Evolutionary conservation across 2,797 vertebrate species (phyloP).

Genomic region (Naso thynnoides): DNA sequence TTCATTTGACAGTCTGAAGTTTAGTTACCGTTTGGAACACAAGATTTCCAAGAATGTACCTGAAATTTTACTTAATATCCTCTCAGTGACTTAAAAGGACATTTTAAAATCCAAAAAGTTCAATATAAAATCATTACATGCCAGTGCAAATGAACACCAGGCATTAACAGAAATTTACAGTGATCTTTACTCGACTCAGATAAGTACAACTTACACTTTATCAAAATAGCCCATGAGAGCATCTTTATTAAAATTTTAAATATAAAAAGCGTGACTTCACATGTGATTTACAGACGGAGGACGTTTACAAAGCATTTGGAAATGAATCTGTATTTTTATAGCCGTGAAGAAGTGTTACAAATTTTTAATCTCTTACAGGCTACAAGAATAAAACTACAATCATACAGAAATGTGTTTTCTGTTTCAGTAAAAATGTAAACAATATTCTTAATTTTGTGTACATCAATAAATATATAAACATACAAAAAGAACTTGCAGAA

Average conservation of each 20-base stretch:
- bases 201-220: neutral
- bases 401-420: neutral
- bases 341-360: constrained; percentile 13
- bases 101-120: neutral
- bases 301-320: neutral
- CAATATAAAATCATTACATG: neutral
- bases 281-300: neutral
- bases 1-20: neutral
- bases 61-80: neutral
- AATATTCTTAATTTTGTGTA: neutral
- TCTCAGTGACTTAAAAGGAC: neutral
- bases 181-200: neutral
- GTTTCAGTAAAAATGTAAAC: constrained; percentile 10
- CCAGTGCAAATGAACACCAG: neutral
- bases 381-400: constrained; percentile 26
- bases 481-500: constrained; percentile 11
- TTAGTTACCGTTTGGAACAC: neutral
- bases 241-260: constrained; percentile 2
- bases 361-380: constrained; percentile 18
- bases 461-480: constrained; percentile 21
- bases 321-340: neutral
- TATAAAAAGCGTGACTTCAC: constrained; percentile 22
- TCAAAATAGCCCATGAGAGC: neutral
- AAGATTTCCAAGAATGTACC: neutral
- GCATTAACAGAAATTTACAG: neutral